phyloP scores from a whole-genome alignment of 1,140 invertebrate genomes.

The Sesamia nonagrioides region DNA sequence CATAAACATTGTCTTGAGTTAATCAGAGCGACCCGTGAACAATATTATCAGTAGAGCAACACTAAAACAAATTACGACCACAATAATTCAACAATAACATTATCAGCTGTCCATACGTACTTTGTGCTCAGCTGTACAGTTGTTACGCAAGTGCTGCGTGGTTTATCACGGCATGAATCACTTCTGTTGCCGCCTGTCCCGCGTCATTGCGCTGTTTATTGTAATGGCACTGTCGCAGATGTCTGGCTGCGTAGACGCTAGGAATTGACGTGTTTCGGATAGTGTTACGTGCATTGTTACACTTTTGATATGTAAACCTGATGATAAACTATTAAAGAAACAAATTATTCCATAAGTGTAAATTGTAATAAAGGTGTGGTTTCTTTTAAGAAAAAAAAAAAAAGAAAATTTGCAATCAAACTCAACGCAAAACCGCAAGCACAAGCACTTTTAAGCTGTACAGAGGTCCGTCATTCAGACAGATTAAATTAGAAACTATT shows the following conservation, averaged over 20 bases:
- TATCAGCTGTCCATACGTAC: slow-evolving; percentile 27
- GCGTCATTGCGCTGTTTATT: slow-evolving; percentile 20
- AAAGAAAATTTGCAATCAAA: no score
- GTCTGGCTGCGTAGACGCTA: neutral
- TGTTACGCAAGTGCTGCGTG: slow-evolving; percentile 13
- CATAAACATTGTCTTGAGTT: neutral
- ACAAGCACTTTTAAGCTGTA: no score
- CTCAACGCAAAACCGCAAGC: no score
- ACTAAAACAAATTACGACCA: slow-evolving; percentile 4
- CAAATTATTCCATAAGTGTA: no score
- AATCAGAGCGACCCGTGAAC: no score
- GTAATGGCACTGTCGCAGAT: slow-evolving; percentile 1
- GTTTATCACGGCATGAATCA: slow-evolving; percentile 36
- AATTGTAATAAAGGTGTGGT: no score
- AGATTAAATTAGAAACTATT: no score
- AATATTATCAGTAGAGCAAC: neutral
- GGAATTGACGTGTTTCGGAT: neutral
- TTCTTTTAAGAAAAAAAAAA: no score
- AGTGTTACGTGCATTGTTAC: neutral
- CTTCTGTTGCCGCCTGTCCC: slow-evolving; percentile 2
- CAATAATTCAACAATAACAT: slow-evolving; percentile 22
- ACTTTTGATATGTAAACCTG: no score
- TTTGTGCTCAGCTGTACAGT: slow-evolving; percentile 14
- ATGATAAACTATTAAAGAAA: no score
- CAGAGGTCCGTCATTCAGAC: no score